Evolutionary conservation across 2,797 vertebrate species (phyloP).

Genomic region (Xyrichtys novacula): DNA sequence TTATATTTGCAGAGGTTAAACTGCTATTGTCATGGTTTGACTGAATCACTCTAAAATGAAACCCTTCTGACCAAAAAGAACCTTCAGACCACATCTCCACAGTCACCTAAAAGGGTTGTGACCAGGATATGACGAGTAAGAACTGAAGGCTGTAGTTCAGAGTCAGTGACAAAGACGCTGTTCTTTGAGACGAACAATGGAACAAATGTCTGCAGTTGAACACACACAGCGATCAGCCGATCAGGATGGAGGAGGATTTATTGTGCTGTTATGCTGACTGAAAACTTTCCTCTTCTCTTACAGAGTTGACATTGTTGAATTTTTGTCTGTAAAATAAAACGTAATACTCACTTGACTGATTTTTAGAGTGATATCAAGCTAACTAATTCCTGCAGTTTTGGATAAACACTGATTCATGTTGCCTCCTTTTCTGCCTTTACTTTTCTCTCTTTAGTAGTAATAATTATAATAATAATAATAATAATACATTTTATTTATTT

Average conservation of each 20-base stretch:
- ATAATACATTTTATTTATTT: no score
- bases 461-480: no score
- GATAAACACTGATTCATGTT: no score
- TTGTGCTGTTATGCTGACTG: conserved; percentile 6
- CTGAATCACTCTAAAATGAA: no score
- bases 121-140: background rate
- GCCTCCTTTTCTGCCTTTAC: no score
- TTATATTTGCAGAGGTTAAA: no score
- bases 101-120: conserved; percentile 11
- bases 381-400: no score
- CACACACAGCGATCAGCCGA: background rate
- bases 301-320: conserved; percentile 1
- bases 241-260: background rate
- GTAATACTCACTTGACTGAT: background rate
- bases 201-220: conserved; percentile 6
- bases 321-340: background rate
- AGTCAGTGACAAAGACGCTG: conserved; percentile 15
- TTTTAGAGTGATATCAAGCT: no score
- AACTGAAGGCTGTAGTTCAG: background rate
- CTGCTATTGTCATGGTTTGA: no score
- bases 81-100: background rate
- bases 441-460: no score
- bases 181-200: background rate
- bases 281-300: background rate
- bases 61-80: no score